Evolutionary conservation across 2,113 vertebrate genomes (phyloP), one percentile per base, ranked within the genome.

Genomic region (Mustela lutreola): DNA sequence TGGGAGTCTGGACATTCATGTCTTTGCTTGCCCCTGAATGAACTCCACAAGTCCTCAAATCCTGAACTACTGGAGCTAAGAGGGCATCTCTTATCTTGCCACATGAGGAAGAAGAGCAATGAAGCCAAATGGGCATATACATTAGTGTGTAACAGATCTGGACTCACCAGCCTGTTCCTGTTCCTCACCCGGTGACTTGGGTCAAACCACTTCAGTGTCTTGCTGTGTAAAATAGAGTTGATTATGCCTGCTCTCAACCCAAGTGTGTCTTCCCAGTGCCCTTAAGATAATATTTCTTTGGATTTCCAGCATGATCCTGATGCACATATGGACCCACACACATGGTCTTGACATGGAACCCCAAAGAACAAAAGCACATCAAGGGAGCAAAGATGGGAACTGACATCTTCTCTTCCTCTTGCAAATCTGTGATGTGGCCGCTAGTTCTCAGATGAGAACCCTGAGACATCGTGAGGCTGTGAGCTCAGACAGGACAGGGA

Each of bases 261-360:
- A 67, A 11, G 22, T 19, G 31, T 50, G n/a, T 12, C 21, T 7
- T 6, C 11, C 16, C 31, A 10, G 7, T 8, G 14, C 19, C 4
- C 42, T 31, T 5, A 60, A 50, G 26, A 26, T 2, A 9, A 14
- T n/a, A 36, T 6, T 78, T 56, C 1, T 53, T 50, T 22, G 56
- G 82, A 60, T 9, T 63, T 14, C 50, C 7, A 16, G 42, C 24
- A 18, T 3, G 14, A 33, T 8, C 11, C 12, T 0, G 56, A 33
- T 1, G 24, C 12, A 36, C 16, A 78, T 18, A 6, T 3, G 2
- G 5, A 0, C 36, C 70, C 22, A 2, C 2, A 4, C 11, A 8
- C 28, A 3, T 19, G 12, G 0, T 36, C 7, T 24, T n/a, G 16
- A 39, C 3, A 0, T 31, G 15, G 58, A 1, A 21, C 53, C 24